Evolutionary conservation across 2,113 vertebrate genomes (phyloP), one percentile per base, ranked within the genome.

Genomic region (Cricetomys ansorgei): DNA sequence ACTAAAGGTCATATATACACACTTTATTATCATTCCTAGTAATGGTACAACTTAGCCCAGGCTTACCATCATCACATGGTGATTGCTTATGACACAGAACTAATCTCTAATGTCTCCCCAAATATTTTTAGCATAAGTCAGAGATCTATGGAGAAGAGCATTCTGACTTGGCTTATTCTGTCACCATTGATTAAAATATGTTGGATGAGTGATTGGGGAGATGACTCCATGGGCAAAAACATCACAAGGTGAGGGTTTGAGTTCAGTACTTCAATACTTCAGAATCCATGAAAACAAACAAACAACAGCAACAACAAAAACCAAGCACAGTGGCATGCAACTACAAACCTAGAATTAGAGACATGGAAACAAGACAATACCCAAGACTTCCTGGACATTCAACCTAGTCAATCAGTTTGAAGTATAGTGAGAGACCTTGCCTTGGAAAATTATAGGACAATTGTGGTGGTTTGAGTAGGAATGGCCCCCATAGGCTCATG

Each of bases 11-110:
- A 73, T 62, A 3, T 92, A 31, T 88, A 81, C 84, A 83, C 21
- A 88, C 31, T 79, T 81, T 57, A 85, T 93, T 95, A 92, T 93
- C 77, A 50, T 79, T 92, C 16, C 11, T 84, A 57, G 40, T 97
- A 79, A 73, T 85, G 62, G 76, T 87, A 65, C 23, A 81, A 95
- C 50, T 92, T 88, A 37, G 40, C 45, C 62, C 53, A 70, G 79
- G 88, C 17, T 92, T 77, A 59, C 29, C 48, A 17, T 76, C 67
- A 96, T 94, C 86, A 59, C 43, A 57, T 76, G 7, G 21, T 83
- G 50, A 80, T 67, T 91, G 89, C 21, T 77, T 80, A 73, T 57
- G 50, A 80, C 6, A 94, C 37, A 94, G 50, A 96, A 95, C 76
- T 88, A 89, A 92, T n/a, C 48, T 91, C 65, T 88, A 73, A 65